These are phyloP conservation scores for Scaeva pyrastri DNA, from an alignment of 2,888 invertebrate species.

Conservation along the genomic window DNA sequence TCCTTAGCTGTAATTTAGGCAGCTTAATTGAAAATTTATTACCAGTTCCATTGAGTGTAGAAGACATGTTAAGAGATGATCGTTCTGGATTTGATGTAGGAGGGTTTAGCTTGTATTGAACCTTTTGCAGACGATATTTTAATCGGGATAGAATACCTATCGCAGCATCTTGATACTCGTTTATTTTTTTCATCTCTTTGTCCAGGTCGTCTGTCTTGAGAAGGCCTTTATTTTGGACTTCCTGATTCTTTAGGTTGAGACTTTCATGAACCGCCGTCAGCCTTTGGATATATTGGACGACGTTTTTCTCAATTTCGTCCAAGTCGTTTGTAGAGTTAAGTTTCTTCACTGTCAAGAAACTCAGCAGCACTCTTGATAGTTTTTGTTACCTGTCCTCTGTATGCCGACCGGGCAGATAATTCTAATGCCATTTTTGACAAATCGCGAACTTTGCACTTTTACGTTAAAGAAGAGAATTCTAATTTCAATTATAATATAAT, in stretches of 20 bases:
- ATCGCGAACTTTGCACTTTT: background rate
- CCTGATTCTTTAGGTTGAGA: conserved; percentile 21
- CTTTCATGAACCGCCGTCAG: conserved; percentile 33
- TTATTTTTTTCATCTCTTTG: conserved; percentile 27
- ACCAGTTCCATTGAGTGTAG: background rate
- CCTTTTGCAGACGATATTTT: conserved; percentile 14
- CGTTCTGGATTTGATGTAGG: background rate
- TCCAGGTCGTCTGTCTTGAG: conserved; percentile 30
- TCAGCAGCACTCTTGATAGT: conserved; percentile 31
- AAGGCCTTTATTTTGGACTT: conserved; percentile 25
- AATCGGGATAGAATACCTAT: conserved; percentile 9
- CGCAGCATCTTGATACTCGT: conserved; percentile 34
- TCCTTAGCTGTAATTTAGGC: conserved; percentile 14
- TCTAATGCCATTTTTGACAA: conserved; percentile 17
- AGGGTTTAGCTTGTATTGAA: background rate
- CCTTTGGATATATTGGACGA: conserved; percentile 34
- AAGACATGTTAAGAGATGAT: background rate
- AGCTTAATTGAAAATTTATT: conserved; percentile 1
- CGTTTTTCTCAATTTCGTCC: conserved; percentile 24
- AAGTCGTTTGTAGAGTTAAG: background rate
- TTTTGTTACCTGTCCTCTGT: conserved; percentile 41
- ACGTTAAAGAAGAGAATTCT: background rate
- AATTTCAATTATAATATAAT: background rate
- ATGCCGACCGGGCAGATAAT: conserved; percentile 22
- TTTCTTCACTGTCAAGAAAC: conserved; percentile 7